These are phyloP conservation scores for Menura novaehollandiae DNA, from an alignment of 2,113 vertebrate genomes.

Conservation along the genomic window DNA sequence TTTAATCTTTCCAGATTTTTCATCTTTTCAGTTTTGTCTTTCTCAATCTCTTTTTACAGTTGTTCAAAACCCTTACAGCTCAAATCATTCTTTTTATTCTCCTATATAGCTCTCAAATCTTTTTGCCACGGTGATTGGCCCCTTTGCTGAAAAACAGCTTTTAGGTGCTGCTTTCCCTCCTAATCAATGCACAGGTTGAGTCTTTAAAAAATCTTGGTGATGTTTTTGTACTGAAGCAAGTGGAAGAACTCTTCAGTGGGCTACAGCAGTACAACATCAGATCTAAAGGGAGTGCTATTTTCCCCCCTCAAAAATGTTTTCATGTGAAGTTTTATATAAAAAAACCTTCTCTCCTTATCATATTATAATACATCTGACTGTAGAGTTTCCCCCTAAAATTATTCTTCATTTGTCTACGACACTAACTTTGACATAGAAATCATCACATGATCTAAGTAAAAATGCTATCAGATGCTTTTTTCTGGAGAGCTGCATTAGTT, in stretches of 20 bases:
- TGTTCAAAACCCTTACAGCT: not conserved
- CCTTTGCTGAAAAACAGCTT: not conserved
- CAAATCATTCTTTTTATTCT: not conserved
- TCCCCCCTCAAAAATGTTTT: not conserved
- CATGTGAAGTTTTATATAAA: not conserved
- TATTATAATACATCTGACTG: not conserved
- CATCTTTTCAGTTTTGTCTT: not conserved
- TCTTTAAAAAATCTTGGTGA: not conserved
- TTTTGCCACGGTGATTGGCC: not conserved
- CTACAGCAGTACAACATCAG: not conserved
- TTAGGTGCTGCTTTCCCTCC: not conserved
- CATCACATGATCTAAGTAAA: not conserved
- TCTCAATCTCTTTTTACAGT: not conserved
- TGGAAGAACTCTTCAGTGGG: not conserved
- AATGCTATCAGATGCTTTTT: not conserved
- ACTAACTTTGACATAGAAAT: not conserved
- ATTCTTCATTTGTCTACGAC: not conserved
- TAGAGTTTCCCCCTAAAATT: not conserved
- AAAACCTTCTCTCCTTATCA: not conserved
- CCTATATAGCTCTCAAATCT: not conserved
- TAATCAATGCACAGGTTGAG: not conserved
- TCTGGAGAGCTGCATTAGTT: not conserved
- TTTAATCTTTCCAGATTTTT: not conserved
- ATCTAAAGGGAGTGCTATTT: not conserved
- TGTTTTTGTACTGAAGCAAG: not conserved